These are phyloP conservation scores for Gorsachius goisagi DNA, from an alignment of 2,113 vertebrate genomes.

Conservation along the genomic window DNA sequence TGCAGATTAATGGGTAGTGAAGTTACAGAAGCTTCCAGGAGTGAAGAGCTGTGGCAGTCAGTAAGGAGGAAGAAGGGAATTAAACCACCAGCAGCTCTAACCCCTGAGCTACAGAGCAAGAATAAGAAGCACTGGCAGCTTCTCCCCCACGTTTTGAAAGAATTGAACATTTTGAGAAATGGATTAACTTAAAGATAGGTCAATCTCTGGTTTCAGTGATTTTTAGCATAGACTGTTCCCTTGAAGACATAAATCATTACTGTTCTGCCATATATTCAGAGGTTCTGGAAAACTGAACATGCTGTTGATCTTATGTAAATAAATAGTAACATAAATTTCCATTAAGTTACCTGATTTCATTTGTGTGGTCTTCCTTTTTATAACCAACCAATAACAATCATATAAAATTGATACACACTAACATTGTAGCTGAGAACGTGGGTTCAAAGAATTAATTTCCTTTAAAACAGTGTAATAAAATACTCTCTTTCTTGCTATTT, in stretches of 20 bases:
- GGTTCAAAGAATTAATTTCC: not conserved
- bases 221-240: not conserved
- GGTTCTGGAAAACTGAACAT: not conserved
- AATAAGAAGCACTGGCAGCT: not conserved
- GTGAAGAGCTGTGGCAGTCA: not conserved
- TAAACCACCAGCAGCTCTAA: not conserved
- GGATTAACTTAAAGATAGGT: not conserved
- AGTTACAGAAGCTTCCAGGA: not conserved
- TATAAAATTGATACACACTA: not conserved
- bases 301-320: not conserved
- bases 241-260: not conserved
- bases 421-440: not conserved
- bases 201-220: not conserved
- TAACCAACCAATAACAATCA: not conserved
- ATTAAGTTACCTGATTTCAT: not conserved
- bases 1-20: not conserved
- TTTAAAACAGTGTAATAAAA: not conserved
- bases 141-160: accelerated
- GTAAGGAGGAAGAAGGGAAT: not conserved
- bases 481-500: not conserved
- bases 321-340: not conserved
- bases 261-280: not conserved
- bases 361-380: not conserved
- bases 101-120: not conserved
- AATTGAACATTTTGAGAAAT: not conserved